Base-by-base conservation (phyloP, 1,140 invertebrate species). In the Venturia canescens region DNA sequence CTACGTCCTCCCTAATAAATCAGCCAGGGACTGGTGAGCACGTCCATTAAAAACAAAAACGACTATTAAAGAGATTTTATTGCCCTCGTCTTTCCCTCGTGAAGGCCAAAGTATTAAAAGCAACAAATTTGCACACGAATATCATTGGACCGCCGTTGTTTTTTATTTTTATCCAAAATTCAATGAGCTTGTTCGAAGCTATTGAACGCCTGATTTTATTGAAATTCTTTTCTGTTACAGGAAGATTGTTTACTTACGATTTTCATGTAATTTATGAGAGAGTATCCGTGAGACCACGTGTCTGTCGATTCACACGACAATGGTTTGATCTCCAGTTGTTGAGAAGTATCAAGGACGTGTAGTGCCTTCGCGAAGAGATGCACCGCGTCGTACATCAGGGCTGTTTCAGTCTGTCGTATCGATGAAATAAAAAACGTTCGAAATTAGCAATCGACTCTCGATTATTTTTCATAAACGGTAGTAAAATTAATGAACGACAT, bases 251-350 rank as follows among this genome's bases (percentile, higher is more conserved):
- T 86, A 94, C 94, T 95, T 92, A 98, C 98, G 86, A 98, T 97
- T 94, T 98, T 98, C 97, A 99, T 99, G 88, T 99, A 99, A 93
- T 99, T 99, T 79, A 98, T 97, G 29, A 99, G 93, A 83, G 97
- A 98, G 89, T 97, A 97, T 74, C 98, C 98, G 88, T 98, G 97
- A 7, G 96, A 95, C 98, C 98, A 99, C 0, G 97, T 97, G 86
- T 98, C 96, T 75, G 96, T 95, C 3, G 95, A 96, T 83, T 98
- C 97, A 89, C 98, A 99, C 18, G 96, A 97, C 21, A 99, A 92
- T 0, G 96, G 95, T 87, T 96, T 95, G 80, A 98, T 96, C 88
- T 97, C 96, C 67, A 98, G 97, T 88, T 97, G 95, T 88, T 98
- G 96, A 53, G 96, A 97, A 44, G 96, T 95, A 91, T 98, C 97